Base-by-base conservation (phyloP, 2,797 vertebrate species). In the Trachops cirrhosus region DNA sequence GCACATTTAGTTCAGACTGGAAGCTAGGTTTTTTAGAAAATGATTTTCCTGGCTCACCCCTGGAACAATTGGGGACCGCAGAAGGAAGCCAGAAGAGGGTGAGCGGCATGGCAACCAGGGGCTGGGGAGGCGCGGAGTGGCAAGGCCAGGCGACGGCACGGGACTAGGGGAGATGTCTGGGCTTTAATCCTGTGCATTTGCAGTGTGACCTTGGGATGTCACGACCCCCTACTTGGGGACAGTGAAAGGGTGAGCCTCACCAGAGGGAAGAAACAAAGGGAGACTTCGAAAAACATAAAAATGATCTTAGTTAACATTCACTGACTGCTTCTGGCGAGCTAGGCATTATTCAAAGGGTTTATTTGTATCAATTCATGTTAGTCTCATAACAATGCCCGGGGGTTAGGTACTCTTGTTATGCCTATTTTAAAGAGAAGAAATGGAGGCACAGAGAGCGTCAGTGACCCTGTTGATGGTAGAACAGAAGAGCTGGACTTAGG, bases 1-100 rank as follows among this genome's bases (percentile, higher is more conserved):
- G 78, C 67, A 39, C 98, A 97, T 98, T 97, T 98, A 97, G 98
- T 98, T 98, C 98, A 96, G 97, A 52, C 95, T 96, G 98, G 67
- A 89, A 97, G 78, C 21, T 39, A 19, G 71, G 83, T 64, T 93
- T 93, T 87, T 34, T 50, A 79, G 50, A 86, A 92, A 26, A 82
- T 0, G 48, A 34, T 46, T 93, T 96, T 77, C 19, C 0, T 26
- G 39, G 70, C 39, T 93, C 88, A 50, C 9, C 62, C 46, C 84
- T 82, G 93, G 48, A 71, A 87, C 3, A 75, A 44, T 32, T 54
- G 78, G 50, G 41, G 39, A 26, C 32, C 0, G 0, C 16, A 26
- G 94, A 68, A 80, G 79, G 37, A 44, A 82, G 24, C 41, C 9
- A 1, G 68, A 73, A 78, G 70, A 48, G 39, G 9, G 9, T 44